Base-by-base conservation (phyloP, 2,888 invertebrate genomes). In the Venusia cambrica region DNA sequence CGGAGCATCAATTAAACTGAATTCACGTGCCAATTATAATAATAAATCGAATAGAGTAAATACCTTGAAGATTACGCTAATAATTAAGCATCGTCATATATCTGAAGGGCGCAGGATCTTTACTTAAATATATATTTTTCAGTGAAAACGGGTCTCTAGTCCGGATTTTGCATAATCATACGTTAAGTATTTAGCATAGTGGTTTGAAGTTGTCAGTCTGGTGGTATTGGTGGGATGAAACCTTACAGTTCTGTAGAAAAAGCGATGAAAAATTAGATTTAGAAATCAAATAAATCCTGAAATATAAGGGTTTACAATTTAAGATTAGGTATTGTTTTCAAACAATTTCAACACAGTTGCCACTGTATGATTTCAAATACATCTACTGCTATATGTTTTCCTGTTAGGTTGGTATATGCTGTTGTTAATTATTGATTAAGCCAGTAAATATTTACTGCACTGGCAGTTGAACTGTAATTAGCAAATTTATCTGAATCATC, bases 221-320 rank as follows among this genome's bases (percentile, higher is more conserved):
- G n/a, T n/a, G n/a, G n/a, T n/a, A n/a, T n/a, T 52, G 40, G 54
- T 46, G 49, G 40, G 38, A 46, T 41, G 49, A 39, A 46, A 62
- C 57, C 52, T 57, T 57, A 72, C 57, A 54, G 54, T 72, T n/a
- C 75, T 74, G 75, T 61, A 68, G 75, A 62, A 73, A 55, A 74
- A 74, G 67, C 58, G 72, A 57, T 64, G 50, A 57, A 46, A 53
- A 43, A 54, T 63, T 61, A 66, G 38, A 29, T 57, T 62, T 55
- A 55, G 28, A 43, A 30, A 25, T 18, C 6, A 13, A 47, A 46
- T 46, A 60, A 40, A 48, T 60, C 72, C 73, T 74, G 73, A 67
- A 74, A 73, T 64, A 48, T 51, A 59, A 67, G n/a, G n/a, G n/a
- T n/a, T n/a, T n/a, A n/a, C n/a, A n/a, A n/a, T n/a, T n/a, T n/a